Conservation (phyloP, 2,797 vertebrate genomes). For the Pipistrellus kuhlii region DNA sequence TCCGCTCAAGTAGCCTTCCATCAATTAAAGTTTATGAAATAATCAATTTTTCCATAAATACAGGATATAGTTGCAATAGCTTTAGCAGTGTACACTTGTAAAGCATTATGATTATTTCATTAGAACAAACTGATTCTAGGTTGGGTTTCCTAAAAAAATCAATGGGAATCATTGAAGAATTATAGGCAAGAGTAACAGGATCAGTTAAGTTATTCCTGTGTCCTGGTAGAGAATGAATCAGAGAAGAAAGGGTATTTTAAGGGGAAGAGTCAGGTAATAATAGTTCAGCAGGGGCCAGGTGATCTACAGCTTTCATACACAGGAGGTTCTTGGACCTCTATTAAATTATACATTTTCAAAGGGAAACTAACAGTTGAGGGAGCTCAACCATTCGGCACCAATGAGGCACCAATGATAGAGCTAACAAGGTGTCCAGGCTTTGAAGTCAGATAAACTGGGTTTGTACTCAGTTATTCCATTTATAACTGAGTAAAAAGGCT, state of each 20-base stretch:
- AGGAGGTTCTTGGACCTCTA: not conserved
- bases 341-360: not conserved
- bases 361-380: not conserved
- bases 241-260: not conserved
- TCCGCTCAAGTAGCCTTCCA: not conserved
- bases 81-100: not conserved
- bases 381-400: not conserved
- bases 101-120: conserved; percentile 38
- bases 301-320: not conserved
- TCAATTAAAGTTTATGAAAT: conserved; percentile 39
- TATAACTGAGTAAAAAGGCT: too few species aligned
- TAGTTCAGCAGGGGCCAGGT: not conserved
- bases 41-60: not conserved
- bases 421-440: not conserved
- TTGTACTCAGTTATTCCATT: not conserved
- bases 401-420: not conserved
- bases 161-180: not conserved
- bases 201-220: not conserved
- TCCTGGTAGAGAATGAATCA: not conserved
- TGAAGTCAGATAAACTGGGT: not conserved
- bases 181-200: not conserved
- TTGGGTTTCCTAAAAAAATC: not conserved
- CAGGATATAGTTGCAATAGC: not conserved
- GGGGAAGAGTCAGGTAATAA: not conserved
- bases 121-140: not conserved